A percentile compares a stretch with the other conserved stretches of the same genome.
Evolutionary conservation across 2,113 vertebrate species (phyloP).

Genomic region (Jaculus jaculus): DNA sequence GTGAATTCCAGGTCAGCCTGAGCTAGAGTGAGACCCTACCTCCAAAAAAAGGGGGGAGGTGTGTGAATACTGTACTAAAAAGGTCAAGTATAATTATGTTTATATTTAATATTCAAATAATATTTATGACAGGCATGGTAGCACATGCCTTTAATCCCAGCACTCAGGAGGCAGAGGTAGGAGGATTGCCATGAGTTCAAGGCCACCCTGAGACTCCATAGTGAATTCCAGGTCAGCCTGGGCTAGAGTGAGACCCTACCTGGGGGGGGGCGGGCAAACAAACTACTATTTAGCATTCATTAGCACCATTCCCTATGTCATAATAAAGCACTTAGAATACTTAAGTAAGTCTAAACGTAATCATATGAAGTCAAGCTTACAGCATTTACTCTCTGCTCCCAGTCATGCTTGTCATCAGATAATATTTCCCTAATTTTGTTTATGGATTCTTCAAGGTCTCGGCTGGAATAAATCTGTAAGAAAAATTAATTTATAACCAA

Average conservation of each 20-base stretch:
- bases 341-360: neutral
- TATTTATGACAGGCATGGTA: too few relatives aligned
- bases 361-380: slow-evolving; percentile 84
- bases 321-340: neutral
- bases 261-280: too few relatives aligned
- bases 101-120: neutral
- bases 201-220: too few relatives aligned
- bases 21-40: too few relatives aligned
- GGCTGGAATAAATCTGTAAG: slow-evolving; percentile 94
- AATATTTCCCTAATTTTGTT: slow-evolving; percentile 95
- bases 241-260: too few relatives aligned
- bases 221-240: too few relatives aligned
- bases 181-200: too few relatives aligned
- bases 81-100: neutral
- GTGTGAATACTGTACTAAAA: neutral
- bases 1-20: too few relatives aligned
- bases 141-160: too few relatives aligned
- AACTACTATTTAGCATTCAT: slow-evolving; percentile 20
- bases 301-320: neutral
- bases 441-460: slow-evolving; percentile 96
- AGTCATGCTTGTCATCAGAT: slow-evolving; percentile 98
- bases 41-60: neutral
- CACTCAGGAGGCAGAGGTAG: too few relatives aligned
- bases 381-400: slow-evolving; percentile 96
- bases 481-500: slow-evolving; percentile 53